A percentile compares a stretch with the other conserved stretches of the same genome.
Conservation (phyloP, 1,140 invertebrate species). For the Stegodyphus dumicola region DNA sequence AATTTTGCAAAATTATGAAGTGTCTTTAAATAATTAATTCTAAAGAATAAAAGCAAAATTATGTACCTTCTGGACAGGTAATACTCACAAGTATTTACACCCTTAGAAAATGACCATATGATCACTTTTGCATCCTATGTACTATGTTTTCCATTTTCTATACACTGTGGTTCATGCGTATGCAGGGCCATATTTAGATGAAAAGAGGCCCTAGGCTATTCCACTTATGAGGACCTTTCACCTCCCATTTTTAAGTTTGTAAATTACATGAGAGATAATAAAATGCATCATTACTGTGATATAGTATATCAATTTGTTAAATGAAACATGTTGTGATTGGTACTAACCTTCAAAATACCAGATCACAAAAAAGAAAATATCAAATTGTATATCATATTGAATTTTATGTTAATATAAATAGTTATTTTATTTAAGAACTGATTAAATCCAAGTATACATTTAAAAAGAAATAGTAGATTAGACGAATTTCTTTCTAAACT, state of each 20-base stretch:
- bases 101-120: too few species aligned
- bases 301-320: neutral
- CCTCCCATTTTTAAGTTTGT: neutral
- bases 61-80: too few species aligned
- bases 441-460: too few species aligned
- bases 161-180: too few species aligned
- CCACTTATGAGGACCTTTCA: neutral
- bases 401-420: neutral
- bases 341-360: neutral
- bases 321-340: neutral
- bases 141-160: too few species aligned
- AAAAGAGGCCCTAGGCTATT: neutral
- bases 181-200: neutral
- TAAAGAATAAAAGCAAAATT: too few species aligned
- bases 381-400: neutral
- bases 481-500: too few species aligned
- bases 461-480: too few species aligned
- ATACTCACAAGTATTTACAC: too few species aligned
- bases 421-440: neutral
- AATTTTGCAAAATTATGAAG: too few species aligned
- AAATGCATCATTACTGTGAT: neutral
- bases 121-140: too few species aligned
- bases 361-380: neutral
- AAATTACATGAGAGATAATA: neutral
- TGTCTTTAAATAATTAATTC: too few species aligned